A percentile compares a stretch with the other conserved stretches of the same genome.
Conservation (phyloP, 2,888 invertebrate genomes). For the Anodontia alba region DNA sequence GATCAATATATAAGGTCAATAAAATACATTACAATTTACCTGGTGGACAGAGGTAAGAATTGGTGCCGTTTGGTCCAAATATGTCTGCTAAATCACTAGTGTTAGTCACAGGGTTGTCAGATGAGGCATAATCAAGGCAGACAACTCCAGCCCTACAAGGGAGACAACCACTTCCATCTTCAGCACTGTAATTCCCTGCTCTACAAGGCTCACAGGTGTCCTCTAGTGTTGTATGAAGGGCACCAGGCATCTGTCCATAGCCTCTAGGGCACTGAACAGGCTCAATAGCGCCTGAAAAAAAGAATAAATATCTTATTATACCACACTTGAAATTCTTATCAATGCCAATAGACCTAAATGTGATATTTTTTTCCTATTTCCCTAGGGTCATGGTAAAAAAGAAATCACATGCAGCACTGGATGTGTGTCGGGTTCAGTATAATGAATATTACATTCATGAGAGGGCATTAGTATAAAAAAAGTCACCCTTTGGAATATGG, state of each 20-base stretch:
- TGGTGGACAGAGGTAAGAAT: conserved; percentile 80
- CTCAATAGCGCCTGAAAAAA: conserved; percentile 79
- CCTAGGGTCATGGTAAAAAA: too few species aligned
- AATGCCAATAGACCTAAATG: too few species aligned
- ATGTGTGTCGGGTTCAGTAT: too few species aligned
- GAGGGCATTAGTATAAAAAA: too few species aligned
- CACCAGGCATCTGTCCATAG: conserved; percentile 80
- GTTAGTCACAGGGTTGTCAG: conserved; percentile 80
- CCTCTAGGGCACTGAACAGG: conserved; percentile 82
- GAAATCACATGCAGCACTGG: too few species aligned
- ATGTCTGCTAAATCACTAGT: conserved; percentile 63
- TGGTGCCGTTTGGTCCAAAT: conserved; percentile 77
- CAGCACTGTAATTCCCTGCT: conserved; percentile 81
- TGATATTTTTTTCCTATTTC: too few species aligned
- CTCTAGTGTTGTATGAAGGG: conserved; percentile 72
- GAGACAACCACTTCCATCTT: conserved; percentile 74
- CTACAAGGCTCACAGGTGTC: conserved; percentile 83
- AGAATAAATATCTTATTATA: too few species aligned
- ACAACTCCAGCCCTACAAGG: conserved; percentile 83
- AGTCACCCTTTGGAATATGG: too few species aligned
- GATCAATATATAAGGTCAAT: too few species aligned
- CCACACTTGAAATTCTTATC: too few species aligned
- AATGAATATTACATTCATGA: too few species aligned
- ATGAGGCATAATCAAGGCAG: conserved; percentile 77
- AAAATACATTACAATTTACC: too few species aligned